Evolutionary conservation across 64 coral and sea anemone genomes (phyloP), one percentile per base, ranked within the genome.

Genomic region (Acropora yongei): DNA sequence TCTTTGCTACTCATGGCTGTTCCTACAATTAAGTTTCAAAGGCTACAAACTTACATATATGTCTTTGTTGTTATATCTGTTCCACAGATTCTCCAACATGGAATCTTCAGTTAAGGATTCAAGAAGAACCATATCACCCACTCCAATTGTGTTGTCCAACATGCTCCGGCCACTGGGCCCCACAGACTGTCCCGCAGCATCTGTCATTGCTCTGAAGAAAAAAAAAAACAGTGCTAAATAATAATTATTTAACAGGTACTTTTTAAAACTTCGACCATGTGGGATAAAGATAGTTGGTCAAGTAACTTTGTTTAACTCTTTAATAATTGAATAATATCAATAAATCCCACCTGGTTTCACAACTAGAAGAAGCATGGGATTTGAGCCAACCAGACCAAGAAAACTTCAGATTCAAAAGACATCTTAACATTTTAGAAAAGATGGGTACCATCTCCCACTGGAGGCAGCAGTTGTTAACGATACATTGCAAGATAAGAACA

Each of bases 51-150:
- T 96, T 94, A 99, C 97, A 96, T 99, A 99, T 17, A 99, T 99
- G 43, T 95, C 97, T 91, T 95, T 95, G 74, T 95, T 57, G 77
- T 96, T 99, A 87, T 96, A 99, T 88, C 97, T 91, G 50, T 99
- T 92, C 91, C 94, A 93, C 7, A 99, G 77, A 73, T 99, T 99
- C 74, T 99, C 94, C 77, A 99, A 91, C 68, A 99, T 51, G 18
- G 91, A 84, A 95, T 99, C 94, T 92, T 99, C 97, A 69, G 94
- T 96, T 48, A 99, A 57, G 0, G 91, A 88, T 17, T 99, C 97
- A 57, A 99, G 90, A 46, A 99, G 89, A 45, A 99, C 97, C 94
- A 99, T 96, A 68, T 99, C 97, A 88, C 97, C 87, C 39, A 99
- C 97, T 17, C 97, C 97, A 20, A 96, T 92, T 94, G 95, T 96